Evolutionary conservation across 2,797 vertebrate genomes (phyloP).

Genomic region (Otolemur crassicaudatus): DNA sequence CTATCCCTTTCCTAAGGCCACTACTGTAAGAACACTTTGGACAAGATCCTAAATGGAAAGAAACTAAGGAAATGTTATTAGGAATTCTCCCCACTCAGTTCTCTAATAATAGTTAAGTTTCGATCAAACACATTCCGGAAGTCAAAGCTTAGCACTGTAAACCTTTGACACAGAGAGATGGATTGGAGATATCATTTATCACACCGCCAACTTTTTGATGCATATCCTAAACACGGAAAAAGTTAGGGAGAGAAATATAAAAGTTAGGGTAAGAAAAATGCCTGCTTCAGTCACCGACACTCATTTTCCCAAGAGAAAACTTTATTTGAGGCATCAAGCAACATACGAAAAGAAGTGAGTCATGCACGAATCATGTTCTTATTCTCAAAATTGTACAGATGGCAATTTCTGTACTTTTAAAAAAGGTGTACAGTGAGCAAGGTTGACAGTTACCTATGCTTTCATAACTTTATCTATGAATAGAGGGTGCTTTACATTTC

Average conservation of each 20-base stretch:
- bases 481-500: not conserved
- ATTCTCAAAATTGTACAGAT: constrained; percentile 1
- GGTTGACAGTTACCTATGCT: constrained; percentile 1
- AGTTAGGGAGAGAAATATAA: not conserved
- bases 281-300: constrained; percentile 26
- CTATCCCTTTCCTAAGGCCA: not conserved
- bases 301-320: constrained; percentile 65
- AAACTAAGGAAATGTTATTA: not conserved
- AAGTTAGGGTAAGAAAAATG: not conserved
- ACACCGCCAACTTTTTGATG: not conserved
- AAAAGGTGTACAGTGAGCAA: not conserved
- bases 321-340: constrained; percentile 80
- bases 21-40: not conserved
- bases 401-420: constrained; percentile 38
- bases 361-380: constrained; percentile 19
- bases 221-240: not conserved
- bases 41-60: not conserved
- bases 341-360: constrained; percentile 49
- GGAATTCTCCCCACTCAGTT: not conserved
- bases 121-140: constrained; percentile 12
- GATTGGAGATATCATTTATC: not conserved
- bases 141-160: not conserved
- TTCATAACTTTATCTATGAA: not conserved
- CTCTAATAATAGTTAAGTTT: not conserved
- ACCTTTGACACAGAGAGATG: not conserved